Percentiles rank a stretch among this genome's conserved stretches.
These are phyloP conservation scores for Conus canariensis DNA, from an alignment of 2,888 invertebrate genomes.

Conservation along the genomic window DNA sequence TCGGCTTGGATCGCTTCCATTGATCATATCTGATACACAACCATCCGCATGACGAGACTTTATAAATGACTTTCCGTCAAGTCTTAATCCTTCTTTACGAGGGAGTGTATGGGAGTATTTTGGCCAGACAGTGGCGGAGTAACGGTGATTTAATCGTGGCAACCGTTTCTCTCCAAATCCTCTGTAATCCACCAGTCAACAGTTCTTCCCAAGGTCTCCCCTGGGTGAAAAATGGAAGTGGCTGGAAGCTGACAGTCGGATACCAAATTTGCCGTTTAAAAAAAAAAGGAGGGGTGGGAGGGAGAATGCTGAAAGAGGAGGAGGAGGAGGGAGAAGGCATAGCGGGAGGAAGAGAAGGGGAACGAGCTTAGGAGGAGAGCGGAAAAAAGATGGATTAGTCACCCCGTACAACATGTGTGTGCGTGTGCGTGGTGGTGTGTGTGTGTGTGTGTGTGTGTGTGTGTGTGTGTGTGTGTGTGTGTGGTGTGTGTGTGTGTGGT, in stretches of 20 bases:
- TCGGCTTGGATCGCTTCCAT: no score
- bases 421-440: no score
- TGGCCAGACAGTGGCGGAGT: not conserved
- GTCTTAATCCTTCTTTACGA: not conserved
- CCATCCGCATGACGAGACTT: no score
- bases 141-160: not conserved
- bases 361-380: no score
- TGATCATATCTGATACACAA: no score
- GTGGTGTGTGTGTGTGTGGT: not conserved
- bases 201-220: not conserved
- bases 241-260: not conserved
- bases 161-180: not conserved
- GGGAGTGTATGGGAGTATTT: not conserved
- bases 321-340: not conserved
- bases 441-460: no score
- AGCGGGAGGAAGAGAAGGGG: not conserved
- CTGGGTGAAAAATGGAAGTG: not conserved
- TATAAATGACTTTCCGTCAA: not conserved
- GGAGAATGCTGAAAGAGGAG: not conserved
- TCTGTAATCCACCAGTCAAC: not conserved
- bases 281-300: not conserved
- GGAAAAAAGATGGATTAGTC: not conserved
- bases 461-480: not conserved
- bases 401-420: no score
- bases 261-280: not conserved